Evolutionary conservation across 2,113 vertebrate genomes (phyloP).

Genomic region (Periophthalmodon schlosseri): DNA sequence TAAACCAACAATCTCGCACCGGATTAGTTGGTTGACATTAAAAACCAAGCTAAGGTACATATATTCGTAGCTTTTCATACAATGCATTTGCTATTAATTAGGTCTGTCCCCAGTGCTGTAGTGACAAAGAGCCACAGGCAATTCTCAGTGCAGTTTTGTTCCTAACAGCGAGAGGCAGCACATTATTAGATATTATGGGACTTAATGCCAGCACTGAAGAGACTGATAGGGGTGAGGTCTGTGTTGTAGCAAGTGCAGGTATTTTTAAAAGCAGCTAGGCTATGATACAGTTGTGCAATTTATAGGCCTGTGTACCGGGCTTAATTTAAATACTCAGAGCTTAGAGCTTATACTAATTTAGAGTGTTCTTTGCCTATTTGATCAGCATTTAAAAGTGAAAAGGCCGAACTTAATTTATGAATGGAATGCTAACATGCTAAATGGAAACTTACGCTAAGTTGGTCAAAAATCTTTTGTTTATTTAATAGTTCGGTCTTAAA

Average conservation of each 20-base stretch:
- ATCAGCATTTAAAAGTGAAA: not conserved
- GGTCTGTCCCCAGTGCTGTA: constrained; percentile 25
- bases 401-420: too few species aligned
- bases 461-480: too few species aligned
- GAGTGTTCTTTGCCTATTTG: not conserved
- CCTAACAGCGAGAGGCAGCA: constrained; percentile 23
- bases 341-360: too few species aligned
- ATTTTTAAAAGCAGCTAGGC: constrained; percentile 49
- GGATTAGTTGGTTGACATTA: not conserved
- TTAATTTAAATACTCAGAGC: not conserved
- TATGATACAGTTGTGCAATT: constrained; percentile 29
- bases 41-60: not conserved
- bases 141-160: constrained; percentile 32
- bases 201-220: constrained; percentile 31
- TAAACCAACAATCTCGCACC: constrained; percentile 40
- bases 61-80: constrained; percentile 41
- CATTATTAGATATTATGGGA: constrained; percentile 42
- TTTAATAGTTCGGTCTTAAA: too few species aligned
- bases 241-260: constrained; percentile 34
- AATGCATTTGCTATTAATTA: constrained; percentile 56
- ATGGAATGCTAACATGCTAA: too few species aligned
- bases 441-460: too few species aligned
- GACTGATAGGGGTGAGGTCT: constrained; percentile 48
- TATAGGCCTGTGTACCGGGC: not conserved
- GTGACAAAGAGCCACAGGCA: constrained; percentile 32